Base-by-base conservation (phyloP, 2,113 vertebrate species). In the Sylvia atricapilla region DNA sequence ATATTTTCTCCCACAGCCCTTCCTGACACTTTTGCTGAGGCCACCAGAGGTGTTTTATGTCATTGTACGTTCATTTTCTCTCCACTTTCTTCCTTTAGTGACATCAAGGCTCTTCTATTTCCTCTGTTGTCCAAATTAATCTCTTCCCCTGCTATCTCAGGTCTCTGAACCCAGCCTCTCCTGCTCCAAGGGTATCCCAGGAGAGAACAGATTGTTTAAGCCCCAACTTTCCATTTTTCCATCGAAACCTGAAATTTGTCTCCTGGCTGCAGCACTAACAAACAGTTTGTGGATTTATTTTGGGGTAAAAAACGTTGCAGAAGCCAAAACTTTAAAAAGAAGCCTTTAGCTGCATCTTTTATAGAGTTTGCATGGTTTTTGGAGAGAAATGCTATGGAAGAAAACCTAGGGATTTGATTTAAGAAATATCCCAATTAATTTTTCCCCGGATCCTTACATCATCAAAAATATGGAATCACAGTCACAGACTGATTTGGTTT, bases 261-360 rank as follows among this genome's bases (percentile, higher is more conserved):
- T 63, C 5, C 50, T n/a, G 39, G 8, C 55, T 66, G 60, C 15
- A 20, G 60, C 17, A 20, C 17, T 56, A 59, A 68, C 27, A 69
- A 81, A 69, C 3, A 43, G 9, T 6, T 47, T 24, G 10, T 15
- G 44, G 55, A 39, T 33, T 50, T 69, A 23, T 55, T 68, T 10
- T 16, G 1, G n/a, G 27, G 4, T 6, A 27, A 77, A 89, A 55
- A 1, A 35, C 0, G 0, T 4, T 53, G 33, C 9, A 80, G 39
- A 53, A 77, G 39, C 13, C 52, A 75, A 78, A 85, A 52, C 19
- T 44, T 37, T 43, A 28, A 62, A 44, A 80, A 58, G 14, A 47
- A 41, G 7, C 11, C 21, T 81, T 69, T 24, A 56, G 16, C 28
- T 63, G 25, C 11, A 10, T 41, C 46, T 82, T 84, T 50, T 44